Base-by-base conservation (phyloP, 2,888 invertebrate species). In the Lepas anatifera region DNA sequence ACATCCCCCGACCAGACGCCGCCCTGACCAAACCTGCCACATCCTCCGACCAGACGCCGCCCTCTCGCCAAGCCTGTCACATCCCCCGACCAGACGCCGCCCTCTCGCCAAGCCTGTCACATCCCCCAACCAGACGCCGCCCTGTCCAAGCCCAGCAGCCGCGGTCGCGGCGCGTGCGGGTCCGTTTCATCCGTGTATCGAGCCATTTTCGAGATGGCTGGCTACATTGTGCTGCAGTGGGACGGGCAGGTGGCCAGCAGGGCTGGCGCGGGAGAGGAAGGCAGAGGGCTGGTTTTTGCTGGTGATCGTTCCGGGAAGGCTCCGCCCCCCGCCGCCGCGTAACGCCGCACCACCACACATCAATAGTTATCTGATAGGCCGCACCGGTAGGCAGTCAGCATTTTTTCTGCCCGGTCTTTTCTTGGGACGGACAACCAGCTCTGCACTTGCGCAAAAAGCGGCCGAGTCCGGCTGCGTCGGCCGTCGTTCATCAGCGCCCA, bases 191-290 rank as follows among this genome's bases (percentile, higher is more conserved):
- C 58, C 32, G 35, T 27, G 66, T 66, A 66, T 66, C 39, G 66
- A 37, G 32, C 66, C 39, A 41, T 66, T 66, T 66, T 66, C 66
- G 25, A 66, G 66, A 25, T 66, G 66, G 39, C 39, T 66, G 66
- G 27, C 27, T 18, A 16, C 39, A 66, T 66, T 66, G 66, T 66
- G n/a, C n/a, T 11, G 39, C 18, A 18, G 32, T 16, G 41, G 16
- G 18, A 29, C 13, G 64, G 64, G 64, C 64, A 64, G 64, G 64
- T 64, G 64, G 37, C 16, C 39, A 25, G 13, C 11, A 3, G 22
- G 32, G 16, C 32, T 4, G 32, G 58, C 18, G 2, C 52, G 16
- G 35, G n/a, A n/a, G n/a, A n/a, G n/a, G n/a, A n/a, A n/a, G n/a
- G n/a, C n/a, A n/a, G n/a, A n/a, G 11, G 58, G 22, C 58, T 1